Conservation (phyloP, 2,888 invertebrate genomes). For the Euplagia quadripunctaria region DNA sequence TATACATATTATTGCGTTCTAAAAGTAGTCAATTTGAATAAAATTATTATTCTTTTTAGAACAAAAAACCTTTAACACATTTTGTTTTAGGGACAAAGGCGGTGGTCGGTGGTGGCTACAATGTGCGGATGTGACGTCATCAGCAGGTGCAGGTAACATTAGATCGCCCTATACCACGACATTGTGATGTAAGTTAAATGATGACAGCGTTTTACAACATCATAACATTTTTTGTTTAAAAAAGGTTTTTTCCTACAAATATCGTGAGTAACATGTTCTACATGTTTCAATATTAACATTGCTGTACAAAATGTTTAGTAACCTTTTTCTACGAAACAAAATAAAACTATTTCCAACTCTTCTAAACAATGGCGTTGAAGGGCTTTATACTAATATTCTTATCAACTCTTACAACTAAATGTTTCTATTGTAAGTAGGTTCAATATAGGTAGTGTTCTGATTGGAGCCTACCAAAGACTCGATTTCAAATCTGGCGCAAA, state of each 20-base stretch:
- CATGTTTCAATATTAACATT: too few relatives aligned
- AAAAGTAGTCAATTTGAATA: background rate
- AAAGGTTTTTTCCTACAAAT: background rate
- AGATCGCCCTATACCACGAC: constrained; percentile 35
- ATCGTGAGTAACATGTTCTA: background rate
- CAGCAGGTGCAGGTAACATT: constrained; percentile 60
- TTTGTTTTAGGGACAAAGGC: constrained; percentile 54
- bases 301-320: too few relatives aligned
- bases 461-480: too few relatives aligned
- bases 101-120: constrained; percentile 47
- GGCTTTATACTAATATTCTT: too few relatives aligned
- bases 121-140: constrained; percentile 69
- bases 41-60: constrained; percentile 8
- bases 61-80: constrained; percentile 28
- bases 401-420: too few relatives aligned
- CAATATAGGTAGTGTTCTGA: too few relatives aligned
- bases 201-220: constrained; percentile 22
- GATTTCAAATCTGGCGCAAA: too few relatives aligned
- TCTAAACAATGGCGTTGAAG: too few relatives aligned
- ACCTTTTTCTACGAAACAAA: too few relatives aligned
- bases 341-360: too few relatives aligned
- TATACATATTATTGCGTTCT: background rate
- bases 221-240: too few relatives aligned
- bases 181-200: constrained; percentile 25
- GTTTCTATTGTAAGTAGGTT: too few relatives aligned